These are phyloP conservation scores for Heliangelus exortis DNA, from an alignment of 2,797 vertebrate genomes.

Conservation along the genomic window DNA sequence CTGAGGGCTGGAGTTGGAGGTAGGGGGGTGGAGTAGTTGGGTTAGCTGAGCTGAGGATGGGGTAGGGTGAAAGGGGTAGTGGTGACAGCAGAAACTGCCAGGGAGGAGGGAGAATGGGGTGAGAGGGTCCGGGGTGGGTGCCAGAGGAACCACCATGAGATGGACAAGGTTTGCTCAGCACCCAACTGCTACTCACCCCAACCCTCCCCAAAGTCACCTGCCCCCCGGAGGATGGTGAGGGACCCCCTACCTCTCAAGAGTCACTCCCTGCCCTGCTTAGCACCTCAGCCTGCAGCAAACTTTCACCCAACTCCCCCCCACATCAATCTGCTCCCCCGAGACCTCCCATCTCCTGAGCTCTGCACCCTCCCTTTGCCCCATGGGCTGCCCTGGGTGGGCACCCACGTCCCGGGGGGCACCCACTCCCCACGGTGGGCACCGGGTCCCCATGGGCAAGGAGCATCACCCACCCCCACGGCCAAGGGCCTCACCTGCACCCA, in stretches of 20 bases:
- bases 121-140: neutral
- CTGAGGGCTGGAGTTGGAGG: neutral
- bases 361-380: neutral
- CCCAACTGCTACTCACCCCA: accelerated
- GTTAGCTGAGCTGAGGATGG: too few species aligned
- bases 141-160: neutral
- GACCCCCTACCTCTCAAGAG: neutral
- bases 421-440: too few species aligned
- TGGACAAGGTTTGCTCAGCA: accelerated
- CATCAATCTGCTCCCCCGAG: neutral
- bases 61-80: neutral
- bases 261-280: neutral
- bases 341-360: neutral
- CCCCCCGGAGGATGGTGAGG: accelerated
- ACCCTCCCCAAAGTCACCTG: neutral
- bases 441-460: accelerated
- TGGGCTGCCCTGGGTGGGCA: neutral
- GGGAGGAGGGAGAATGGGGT: neutral
- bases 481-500: neutral
- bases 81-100: neutral
- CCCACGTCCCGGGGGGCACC: too few species aligned
- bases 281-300: neutral
- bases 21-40: accelerated
- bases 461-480: neutral
- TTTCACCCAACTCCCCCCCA: neutral